Base-by-base conservation (phyloP, 2,888 invertebrate species). In the Ptychoptera albimana region DNA sequence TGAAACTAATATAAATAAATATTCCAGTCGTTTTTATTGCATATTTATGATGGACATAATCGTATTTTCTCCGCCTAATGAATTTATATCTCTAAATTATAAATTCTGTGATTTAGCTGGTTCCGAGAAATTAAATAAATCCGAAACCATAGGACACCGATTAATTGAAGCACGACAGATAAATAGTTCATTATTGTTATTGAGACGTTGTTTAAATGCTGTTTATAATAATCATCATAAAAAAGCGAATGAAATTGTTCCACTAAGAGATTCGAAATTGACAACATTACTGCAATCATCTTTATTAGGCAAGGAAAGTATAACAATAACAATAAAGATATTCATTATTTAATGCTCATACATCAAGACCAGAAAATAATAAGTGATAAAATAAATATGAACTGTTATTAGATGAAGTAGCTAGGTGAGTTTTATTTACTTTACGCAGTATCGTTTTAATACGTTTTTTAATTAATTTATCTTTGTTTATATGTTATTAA, bases 51-150 rank as follows among this genome's bases (percentile, higher is more conserved):
- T 82, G 43, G 69, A 92, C 0, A 76, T 80, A 38, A 70, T 73
- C 40, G 63, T 60, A 14, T 31, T 31, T 49, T 50, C 46, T 49
- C 57, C 48, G 43, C 56, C 46, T 23, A 61, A 46, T 47, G 56
- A 16, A 50, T 56, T 29, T 54, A 32, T 53, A 69, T 72, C 51
- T 63, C 89, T 52, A 49, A 49, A 75, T 40, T 71, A 92, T 51
- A 79, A 86, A 0, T 82, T 96, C 54, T 92, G 89, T 64, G 94
- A 96, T 68, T 67, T 96, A 50, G 94, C 94, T 38, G 94, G 94
- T 0, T 79, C 85, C 12, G 93, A 93, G 61, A 72, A 89, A 2
- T 69, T 75, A 1, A 75, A 78, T 38, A 85, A 82, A 55, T 82
- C 85, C 0, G 68, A 74, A 36, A 82, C 82, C 60, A 69, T 71